Base-by-base conservation (phyloP, 2,797 vertebrate species). In the Notamacropus eugenii region DNA sequence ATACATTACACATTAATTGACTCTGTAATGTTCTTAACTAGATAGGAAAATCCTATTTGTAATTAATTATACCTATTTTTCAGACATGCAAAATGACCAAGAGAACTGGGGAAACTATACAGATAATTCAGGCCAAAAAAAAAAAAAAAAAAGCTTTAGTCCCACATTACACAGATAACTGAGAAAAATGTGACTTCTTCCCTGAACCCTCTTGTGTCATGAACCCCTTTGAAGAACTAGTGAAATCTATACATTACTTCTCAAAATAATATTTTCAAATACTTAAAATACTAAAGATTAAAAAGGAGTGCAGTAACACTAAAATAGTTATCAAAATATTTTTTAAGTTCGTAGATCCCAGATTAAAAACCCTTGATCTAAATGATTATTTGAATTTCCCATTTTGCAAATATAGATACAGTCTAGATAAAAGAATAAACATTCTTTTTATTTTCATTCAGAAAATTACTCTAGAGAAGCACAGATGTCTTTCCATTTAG, bases 31-130 rank as follows among this genome's bases (percentile, higher is more conserved):
- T n/a, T 46, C 22, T 74, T 54, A 31, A 13, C 50, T 59, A 95
- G 67, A 90, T 91, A 16, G 34, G 11, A 92, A 97, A 97, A 94
- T 93, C 31, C 19, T 3, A 28, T 91, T 95, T 94, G 24, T 56
- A 50, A 34, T 40, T 92, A 93, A 57, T 87, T 91, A 93, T 93
- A 92, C 59, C 93, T 92, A 59, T 4, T 11, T 54, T 74, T 90
- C 67, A 94, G 90, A 56, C 56, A 5, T 91, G n/a, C 24, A 97
- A 94, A 96, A 91, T 62, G 40, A 91, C 59, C 14, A 22, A 34
- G 91, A 96, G 27, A 96, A 55, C 92, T 28, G 0, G 74, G 24
- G 40, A 74, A 74, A 74, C n/a, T 40, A 92, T 52, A 96, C n/a
- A 56, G 59, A 56, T 14, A 93, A 67, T 46, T 94, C 29, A 9